Evolutionary conservation across 2,113 vertebrate genomes (phyloP), one percentile per base, ranked within the genome.

Genomic region (Rattus rattus): DNA sequence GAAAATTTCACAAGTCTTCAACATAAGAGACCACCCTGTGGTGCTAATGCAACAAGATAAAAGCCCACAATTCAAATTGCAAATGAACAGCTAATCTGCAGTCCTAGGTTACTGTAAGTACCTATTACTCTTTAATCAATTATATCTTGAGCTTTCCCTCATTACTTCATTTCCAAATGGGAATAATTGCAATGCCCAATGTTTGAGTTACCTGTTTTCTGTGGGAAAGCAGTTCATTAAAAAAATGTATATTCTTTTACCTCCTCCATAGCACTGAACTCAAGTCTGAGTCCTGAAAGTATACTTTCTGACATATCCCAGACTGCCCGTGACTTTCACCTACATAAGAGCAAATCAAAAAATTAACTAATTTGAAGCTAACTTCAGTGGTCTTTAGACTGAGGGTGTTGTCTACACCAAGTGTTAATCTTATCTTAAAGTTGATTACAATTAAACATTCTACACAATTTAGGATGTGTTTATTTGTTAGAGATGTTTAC

Each of bases 151-250:
- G 20, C 36, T 85, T 76, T 76, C 19, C 36, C 20, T 76, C 7
- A 61, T 59, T 12, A 28, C 84, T n/a, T 95, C 26, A 92, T 6
- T 76, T 97, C 54, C 73, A 61, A 49, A 43, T 75, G 69, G 89
- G 30, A 96, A n/a, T 85, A 59, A n/a, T 70, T 59, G 67, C 49
- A 28, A 91, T 91, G 75, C 0, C 36, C 12, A 90, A 12, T 65
- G 5, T 77, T 14, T 30, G 43, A 89, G 67, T 81, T 80, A 73
- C 2, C 22, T 7, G 61, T 67, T 90, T 83, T 11, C n/a, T 86
- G 13, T 91, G 7, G 76, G 52, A 69, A 85, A 49, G 10, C 19
- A 84, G 52, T 1, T 4, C 6, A 94, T 10, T 26, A 24, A 30
- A 84, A 84, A 88, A 39, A 0, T 2, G 28, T 47, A 19, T 2